Base-by-base conservation (phyloP, 2,113 vertebrate genomes). In the Albula glossodonta region DNA sequence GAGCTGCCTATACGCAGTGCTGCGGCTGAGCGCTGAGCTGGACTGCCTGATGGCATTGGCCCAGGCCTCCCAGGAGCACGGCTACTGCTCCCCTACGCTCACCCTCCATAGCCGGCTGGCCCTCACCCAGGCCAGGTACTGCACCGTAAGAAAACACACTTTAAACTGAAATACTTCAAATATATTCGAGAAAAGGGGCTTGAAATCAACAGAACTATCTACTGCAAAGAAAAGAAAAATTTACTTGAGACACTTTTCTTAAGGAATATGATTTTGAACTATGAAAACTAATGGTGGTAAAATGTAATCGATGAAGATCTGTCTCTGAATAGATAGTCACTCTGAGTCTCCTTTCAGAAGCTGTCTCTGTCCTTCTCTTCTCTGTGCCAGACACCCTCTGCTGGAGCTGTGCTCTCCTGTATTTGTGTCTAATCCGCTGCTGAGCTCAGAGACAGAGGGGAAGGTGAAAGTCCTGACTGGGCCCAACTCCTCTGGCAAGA, bases 401-500 rank as follows among this genome's bases (percentile, higher is more conserved):
- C 93, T 99, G 93, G 98, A 99, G 90, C 91, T 99, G 31, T 99
- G 98, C 86, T 95, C 97, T 60, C 94, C 96, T 56, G 96, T 98
- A 53, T 99, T 97, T 1, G 97, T 99, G 87, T 95, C 98, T 89
- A 99, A 99, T 89, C 95, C 97, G n/a, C 95, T 94, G 82, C 90
- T 96, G 87, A 97, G 96, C 0, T 91, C 92, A 0, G 96, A 96
- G 86, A 91, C 92, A 0, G 92, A 93, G 31, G 95, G 95, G 31
- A 95, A 96, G 90, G 94, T 99, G 86, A 98, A 97, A 91, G 93
- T 99, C 86, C 95, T 99, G 91, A 99, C 98, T 0, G 98, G 98
- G 15, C 98, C 98, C 57, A 99, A 99, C 90, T 99, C 98, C 25
- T 99, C 97, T 78, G 98, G 98, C 81, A 99, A 99, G 90, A 99